Evolutionary conservation across 2,888 invertebrate genomes (phyloP).

Genomic region (Synanthedon formicaeformis): DNA sequence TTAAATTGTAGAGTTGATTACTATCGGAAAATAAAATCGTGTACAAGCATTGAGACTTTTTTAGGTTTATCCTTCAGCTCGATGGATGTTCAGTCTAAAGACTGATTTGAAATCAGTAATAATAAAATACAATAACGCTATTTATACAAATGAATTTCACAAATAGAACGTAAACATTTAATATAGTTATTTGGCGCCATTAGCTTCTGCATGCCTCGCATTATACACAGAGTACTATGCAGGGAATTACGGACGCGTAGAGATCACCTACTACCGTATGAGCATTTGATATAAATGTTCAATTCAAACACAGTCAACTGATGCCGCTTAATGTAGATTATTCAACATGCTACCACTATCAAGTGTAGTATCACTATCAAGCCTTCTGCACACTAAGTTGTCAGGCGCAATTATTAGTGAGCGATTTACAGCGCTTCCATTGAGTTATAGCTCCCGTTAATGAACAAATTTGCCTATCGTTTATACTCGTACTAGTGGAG

Average conservation of each 20-base stretch:
- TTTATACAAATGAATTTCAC: too few relatives aligned
- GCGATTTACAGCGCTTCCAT: slow-evolving; percentile 8
- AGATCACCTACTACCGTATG: neutral
- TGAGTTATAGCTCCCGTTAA: neutral
- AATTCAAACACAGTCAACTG: neutral
- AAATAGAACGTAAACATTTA: neutral
- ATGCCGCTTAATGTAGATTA: neutral
- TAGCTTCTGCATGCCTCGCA: neutral
- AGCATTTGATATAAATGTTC: too few relatives aligned
- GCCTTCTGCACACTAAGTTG: neutral
- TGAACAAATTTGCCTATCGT: neutral
- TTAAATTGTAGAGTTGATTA: too few relatives aligned
- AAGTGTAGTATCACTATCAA: neutral
- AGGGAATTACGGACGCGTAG: neutral
- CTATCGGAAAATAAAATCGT: too few relatives aligned
- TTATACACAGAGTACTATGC: neutral
- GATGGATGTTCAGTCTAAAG: too few relatives aligned
- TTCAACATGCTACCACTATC: neutral
- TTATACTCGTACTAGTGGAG: neutral
- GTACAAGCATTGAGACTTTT: too few relatives aligned
- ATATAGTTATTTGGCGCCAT: neutral
- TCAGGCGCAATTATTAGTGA: slow-evolving; percentile 3
- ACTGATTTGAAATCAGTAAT: too few relatives aligned
- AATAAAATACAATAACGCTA: too few relatives aligned
- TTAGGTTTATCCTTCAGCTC: too few relatives aligned